Base-by-base conservation (phyloP, 2,888 invertebrate species). In the Hyppa rectilinea region DNA sequence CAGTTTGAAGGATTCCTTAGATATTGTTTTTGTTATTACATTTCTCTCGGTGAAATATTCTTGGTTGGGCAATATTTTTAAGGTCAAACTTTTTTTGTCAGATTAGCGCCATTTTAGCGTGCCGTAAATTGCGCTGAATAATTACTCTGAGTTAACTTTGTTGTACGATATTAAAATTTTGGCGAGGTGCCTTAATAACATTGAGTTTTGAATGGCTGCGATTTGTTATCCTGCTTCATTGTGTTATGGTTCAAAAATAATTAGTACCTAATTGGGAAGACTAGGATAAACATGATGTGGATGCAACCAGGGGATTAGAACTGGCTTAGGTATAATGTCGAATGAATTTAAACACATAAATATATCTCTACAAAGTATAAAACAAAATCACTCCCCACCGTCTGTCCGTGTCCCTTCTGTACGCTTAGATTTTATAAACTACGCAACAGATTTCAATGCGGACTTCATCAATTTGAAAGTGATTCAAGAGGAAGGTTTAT, bases 11-110 rank as follows among this genome's bases (percentile, higher is more conserved):
- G 86, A 88, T 89, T 84, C 83, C 82, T 83, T 61, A 65, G 82
- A 85, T 83, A 84, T 87, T 88, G 87, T 88, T 87, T 88, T 89
- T 86, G 85, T 87, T 88, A 84, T 85, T 86, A 82, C 74, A 80
- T 85, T 85, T 83, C 85, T 85, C 69, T 80, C 56, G 50, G 70
- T 59, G 43, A 68, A 83, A 83, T 80, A 82, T 82, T 69, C 63
- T 69, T 38, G 17, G 23, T 31, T 47, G 14, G 60, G 64, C 50
- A 78, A 73, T 85, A 73, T 75, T 78, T 85, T 81, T 66, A 82
- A 80, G 76, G 86, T 85, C 70, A 78, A 60, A 62, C 26, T 84
- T 84, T 84, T 84, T 84, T 82, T 68, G 68, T 66, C 63, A 80
- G 81, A 83, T 85, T 83, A 85, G 61, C 59, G 50, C 71, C 75